Evolutionary conservation across 2,797 vertebrate genomes (phyloP).

Genomic region (Trachops cirrhosus): DNA sequence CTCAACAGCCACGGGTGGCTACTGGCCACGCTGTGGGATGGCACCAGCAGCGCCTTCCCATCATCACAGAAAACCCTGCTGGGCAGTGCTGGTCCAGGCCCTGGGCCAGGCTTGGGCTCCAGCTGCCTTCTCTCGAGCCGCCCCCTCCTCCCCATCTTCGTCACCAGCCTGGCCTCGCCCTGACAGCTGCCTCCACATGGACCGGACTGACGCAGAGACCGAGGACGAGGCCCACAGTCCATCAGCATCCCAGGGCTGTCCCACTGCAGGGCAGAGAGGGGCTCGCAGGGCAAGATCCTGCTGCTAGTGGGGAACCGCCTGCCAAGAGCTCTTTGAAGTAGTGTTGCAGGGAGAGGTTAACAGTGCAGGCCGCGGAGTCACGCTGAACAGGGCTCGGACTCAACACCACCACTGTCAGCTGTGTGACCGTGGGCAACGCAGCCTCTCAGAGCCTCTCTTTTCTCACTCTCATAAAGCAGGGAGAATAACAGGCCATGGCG

Average conservation of each 20-base stretch:
- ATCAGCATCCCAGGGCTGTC: background rate
- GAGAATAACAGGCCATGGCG: background rate
- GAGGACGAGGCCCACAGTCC: background rate
- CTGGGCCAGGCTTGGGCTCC: background rate
- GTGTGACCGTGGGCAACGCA: background rate
- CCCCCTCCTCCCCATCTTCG: background rate
- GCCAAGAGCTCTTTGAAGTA: background rate
- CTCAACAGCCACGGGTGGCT: background rate
- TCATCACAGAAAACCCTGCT: background rate
- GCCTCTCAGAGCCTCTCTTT: background rate
- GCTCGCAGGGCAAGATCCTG: background rate
- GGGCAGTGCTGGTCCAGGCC: background rate
- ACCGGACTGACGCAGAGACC: background rate
- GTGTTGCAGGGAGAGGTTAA: background rate
- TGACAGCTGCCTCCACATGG: background rate
- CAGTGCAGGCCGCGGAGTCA: background rate
- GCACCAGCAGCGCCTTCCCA: background rate
- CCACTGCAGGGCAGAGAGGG: background rate
- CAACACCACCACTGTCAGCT: background rate
- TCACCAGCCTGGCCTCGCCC: background rate
- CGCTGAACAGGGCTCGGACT: background rate
- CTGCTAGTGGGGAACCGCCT: background rate
- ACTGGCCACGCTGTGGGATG: background rate
- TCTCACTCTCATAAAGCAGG: background rate
- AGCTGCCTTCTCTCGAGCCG: background rate